Evolutionary conservation across 2,797 vertebrate genomes (phyloP).

Genomic region (Cuculus canorus): DNA sequence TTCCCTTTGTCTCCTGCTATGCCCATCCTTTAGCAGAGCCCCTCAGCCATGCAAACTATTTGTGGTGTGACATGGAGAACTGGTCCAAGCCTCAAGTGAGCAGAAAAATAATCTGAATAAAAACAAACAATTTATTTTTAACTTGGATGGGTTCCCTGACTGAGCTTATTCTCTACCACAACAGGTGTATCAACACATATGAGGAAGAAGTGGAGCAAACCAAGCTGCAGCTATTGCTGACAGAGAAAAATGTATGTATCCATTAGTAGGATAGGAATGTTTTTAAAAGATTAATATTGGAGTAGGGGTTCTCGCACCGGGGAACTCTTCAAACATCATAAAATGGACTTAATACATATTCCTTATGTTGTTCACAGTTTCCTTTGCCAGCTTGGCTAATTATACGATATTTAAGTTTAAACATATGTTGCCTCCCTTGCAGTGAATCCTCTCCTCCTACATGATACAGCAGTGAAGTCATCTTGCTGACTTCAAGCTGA

Average conservation of each 20-base stretch:
- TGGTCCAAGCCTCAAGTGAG: not conserved
- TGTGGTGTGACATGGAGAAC: not conserved
- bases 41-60: not conserved
- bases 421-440: conserved; percentile 72
- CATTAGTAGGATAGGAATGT: not conserved
- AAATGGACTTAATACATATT: conserved; percentile 54
- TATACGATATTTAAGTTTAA: conserved; percentile 71
- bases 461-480: conserved; percentile 62
- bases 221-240: not conserved
- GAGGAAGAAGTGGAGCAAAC: not conserved
- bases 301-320: not conserved
- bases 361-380: conserved; percentile 71
- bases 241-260: not conserved
- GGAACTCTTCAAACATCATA: conserved; percentile 36
- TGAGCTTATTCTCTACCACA: not conserved
- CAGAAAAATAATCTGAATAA: conserved; percentile 9
- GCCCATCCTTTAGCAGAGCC: not conserved
- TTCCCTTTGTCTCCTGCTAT: not conserved
- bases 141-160: not conserved
- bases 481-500: conserved; percentile 47
- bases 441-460: conserved; percentile 71
- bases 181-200: conserved; percentile 40
- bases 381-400: conserved; percentile 70
- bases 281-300: not conserved
- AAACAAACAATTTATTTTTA: not conserved